Evolutionary conservation across 53 echinoderm and acorn worm genomes (phyloP).

Genomic region (Arbacia lixula): DNA sequence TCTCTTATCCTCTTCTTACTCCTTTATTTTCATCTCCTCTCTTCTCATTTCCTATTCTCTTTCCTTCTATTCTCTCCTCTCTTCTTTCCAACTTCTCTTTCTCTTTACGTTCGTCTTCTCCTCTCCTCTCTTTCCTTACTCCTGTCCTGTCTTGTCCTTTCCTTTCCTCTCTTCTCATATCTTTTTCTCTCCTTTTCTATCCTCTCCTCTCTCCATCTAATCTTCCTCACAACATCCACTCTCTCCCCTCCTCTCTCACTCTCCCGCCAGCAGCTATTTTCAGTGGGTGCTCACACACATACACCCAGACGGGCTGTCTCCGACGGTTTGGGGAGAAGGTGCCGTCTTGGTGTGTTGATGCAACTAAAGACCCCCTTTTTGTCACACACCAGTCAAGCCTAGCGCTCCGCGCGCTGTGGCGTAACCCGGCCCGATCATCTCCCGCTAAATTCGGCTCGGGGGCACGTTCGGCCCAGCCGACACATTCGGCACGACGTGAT

Average conservation of each 20-base stretch:
- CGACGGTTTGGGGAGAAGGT: constrained; percentile 20
- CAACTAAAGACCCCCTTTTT: constrained; percentile 33
- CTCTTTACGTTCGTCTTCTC: background rate
- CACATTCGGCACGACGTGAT: no score
- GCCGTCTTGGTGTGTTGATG: constrained; percentile 17
- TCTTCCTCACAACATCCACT: background rate
- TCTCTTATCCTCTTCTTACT: background rate
- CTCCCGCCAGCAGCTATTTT: constrained; percentile 22
- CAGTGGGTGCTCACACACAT: constrained; percentile 7
- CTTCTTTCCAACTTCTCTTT: background rate
- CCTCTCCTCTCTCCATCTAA: background rate
- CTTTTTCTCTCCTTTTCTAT: background rate
- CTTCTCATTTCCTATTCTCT: background rate
- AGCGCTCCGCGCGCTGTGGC: background rate
- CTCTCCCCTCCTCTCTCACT: background rate
- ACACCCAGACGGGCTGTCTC: background rate
- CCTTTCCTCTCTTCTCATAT: background rate
- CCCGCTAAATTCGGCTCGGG: no score
- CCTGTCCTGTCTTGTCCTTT: background rate
- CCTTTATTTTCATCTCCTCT: no score
- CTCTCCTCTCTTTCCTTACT: background rate
- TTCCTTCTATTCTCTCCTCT: background rate
- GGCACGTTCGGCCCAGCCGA: no score
- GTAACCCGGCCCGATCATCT: no score
- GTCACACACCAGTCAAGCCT: constrained; percentile 9